Evolutionary conservation across 1,140 invertebrate species (phyloP), one percentile per base, ranked within the genome.

Genomic region (Coptotermes formosanus): DNA sequence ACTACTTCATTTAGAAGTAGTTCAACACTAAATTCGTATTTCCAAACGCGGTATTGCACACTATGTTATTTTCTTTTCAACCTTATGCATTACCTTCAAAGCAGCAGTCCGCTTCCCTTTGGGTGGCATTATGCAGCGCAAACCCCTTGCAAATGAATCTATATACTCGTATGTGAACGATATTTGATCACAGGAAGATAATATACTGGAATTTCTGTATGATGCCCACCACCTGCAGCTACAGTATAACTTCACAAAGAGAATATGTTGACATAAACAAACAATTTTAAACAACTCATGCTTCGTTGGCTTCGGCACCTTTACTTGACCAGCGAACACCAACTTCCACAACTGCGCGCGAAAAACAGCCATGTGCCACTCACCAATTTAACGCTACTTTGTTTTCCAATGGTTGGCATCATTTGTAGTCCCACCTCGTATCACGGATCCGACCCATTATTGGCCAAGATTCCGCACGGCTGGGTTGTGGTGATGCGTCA

Each of bases 281-380:
- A 2, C n/a, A 30, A 11, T 4, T 14, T 9, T 75, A 30, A 75
- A n/a, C n/a, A 30, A 11, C 25, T 75, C n/a, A 9, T 30, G 64
- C 7, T 30, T 75, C n/a, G 64, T 30, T 2, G 7, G 0, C 9
- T 25, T 30, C n/a, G 0, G 4, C 9, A 14, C 1, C 30, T 8
- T 75, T 25, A 75, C 8, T 75, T n/a, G n/a, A 75, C 14, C 25
- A 75, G 25, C 25, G 14, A 75, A 75, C 25, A 30, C 25, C 64
- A n/a, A 75, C 64, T 75, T 75, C 64, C 30, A 75, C 64, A 75
- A n/a, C n/a, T 75, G 25, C 64, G 64, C 64, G 64, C 64, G 64
- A 30, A 75, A 75, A 75, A 75, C n/a, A 30, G 64, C 64, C 64
- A 75, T 75, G 25, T 75, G 64, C 64, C 1, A 75, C 4, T n/a